Evolutionary conservation across 2,113 vertebrate species (phyloP).

Genomic region (Leucopsar rothschildi): DNA sequence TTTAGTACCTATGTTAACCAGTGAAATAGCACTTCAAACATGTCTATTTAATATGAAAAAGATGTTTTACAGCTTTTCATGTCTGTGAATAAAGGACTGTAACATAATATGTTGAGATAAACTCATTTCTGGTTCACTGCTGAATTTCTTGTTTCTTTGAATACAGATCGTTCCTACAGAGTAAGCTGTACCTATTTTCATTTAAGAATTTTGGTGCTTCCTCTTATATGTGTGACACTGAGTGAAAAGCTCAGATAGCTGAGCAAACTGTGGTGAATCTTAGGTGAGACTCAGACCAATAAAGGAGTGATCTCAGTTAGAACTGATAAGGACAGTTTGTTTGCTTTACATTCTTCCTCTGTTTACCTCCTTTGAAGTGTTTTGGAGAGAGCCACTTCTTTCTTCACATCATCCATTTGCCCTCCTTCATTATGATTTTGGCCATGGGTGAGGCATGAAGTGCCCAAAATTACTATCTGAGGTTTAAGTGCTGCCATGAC

Average conservation of each 20-base stretch:
- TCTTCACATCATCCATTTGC: not conserved
- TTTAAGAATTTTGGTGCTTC: not conserved
- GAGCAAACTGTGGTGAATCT: not conserved
- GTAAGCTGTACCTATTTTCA: not conserved
- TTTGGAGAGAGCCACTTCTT: not conserved
- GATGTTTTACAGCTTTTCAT: not conserved
- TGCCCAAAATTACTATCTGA: not conserved
- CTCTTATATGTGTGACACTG: not conserved
- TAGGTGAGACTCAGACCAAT: not conserved
- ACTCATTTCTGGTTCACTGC: not conserved
- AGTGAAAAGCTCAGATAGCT: not conserved
- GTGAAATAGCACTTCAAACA: not conserved
- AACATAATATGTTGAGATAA: not conserved
- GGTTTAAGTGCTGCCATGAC: not conserved
- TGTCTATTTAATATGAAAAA: not conserved
- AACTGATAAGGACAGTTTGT: not conserved
- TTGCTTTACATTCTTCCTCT: not conserved
- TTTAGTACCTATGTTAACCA: not conserved
- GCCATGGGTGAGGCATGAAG: not conserved
- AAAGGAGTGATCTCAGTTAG: not conserved
- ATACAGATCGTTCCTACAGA: not conserved
- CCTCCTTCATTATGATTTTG: not conserved
- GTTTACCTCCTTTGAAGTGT: not conserved
- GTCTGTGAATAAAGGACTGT: not conserved
- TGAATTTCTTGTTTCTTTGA: not conserved